Conservation (phyloP, 2,888 invertebrate species). For the Panzeria rudis region DNA sequence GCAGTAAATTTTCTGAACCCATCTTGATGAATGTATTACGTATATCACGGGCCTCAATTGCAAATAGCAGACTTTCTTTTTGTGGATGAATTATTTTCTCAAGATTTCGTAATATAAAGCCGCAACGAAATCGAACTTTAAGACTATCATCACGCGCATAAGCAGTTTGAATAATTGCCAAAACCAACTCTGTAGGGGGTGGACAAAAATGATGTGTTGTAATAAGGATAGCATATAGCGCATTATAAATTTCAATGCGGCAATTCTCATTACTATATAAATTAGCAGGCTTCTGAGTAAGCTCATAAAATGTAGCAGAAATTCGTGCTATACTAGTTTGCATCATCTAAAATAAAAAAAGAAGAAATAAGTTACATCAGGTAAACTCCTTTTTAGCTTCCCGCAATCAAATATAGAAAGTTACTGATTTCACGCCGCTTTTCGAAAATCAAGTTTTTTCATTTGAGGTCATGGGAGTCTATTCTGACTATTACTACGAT, state of each 20-base stretch:
- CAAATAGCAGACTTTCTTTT: slow-evolving; percentile 77
- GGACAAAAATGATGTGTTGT: slow-evolving; percentile 77
- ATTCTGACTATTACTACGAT: too few species aligned
- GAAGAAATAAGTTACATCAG: not conserved
- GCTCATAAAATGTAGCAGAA: slow-evolving; percentile 70
- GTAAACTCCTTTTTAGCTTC: too few species aligned
- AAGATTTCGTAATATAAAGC: slow-evolving; percentile 72
- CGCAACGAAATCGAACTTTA: slow-evolving; percentile 74
- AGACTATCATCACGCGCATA: slow-evolving; percentile 74
- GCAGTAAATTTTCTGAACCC: slow-evolving; percentile 64
- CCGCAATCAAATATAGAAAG: too few species aligned
- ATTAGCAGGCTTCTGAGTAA: slow-evolving; percentile 51
- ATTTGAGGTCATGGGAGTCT: too few species aligned
- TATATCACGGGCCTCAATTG: slow-evolving; percentile 75
- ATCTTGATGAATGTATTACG: slow-evolving; percentile 74
- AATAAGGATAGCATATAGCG: slow-evolving; percentile 72
- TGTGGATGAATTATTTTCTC: slow-evolving; percentile 79
- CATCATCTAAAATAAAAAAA: slow-evolving; percentile 50
- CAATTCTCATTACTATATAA: slow-evolving; percentile 76
- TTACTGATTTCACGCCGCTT: too few species aligned
- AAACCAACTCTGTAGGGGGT: slow-evolving; percentile 76
- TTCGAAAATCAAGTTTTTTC: too few species aligned
- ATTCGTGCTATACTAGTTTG: slow-evolving; percentile 76
- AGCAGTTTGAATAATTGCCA: slow-evolving; percentile 74
- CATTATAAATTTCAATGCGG: slow-evolving; percentile 75